A percentile compares a stretch with the other conserved stretches of the same genome.
These are phyloP conservation scores for Trichonephila clavata DNA, from an alignment of 1,140 invertebrate genomes.

Conservation along the genomic window DNA sequence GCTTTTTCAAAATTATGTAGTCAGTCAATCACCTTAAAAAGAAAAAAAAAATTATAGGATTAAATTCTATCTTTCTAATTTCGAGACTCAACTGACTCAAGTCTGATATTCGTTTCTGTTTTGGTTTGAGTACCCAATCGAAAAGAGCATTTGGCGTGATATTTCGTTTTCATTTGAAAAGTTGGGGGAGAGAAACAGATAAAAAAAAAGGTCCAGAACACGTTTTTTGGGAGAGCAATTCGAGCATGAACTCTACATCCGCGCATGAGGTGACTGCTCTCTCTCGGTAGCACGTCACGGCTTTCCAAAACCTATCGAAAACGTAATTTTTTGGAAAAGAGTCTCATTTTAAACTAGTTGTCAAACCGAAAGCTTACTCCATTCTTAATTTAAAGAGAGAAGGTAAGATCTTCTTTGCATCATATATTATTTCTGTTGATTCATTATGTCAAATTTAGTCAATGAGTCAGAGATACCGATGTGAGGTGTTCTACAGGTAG, in stretches of 20 bases:
- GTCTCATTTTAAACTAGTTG: not conserved
- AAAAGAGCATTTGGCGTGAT: constrained; percentile 3
- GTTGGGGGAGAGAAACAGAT: not conserved
- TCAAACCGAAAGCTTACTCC: not conserved
- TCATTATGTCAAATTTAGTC: not conserved
- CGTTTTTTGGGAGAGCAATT: constrained; percentile 61
- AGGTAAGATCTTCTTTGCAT: constrained; percentile 21
- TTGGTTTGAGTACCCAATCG: not conserved
- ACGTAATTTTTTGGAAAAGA: not conserved
- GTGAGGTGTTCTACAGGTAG: not conserved
- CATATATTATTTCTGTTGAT: not conserved
- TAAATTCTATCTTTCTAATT: no score
- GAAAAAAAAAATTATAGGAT: no score
- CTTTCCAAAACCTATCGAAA: not conserved
- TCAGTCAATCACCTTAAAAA: no score
- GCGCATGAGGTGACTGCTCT: constrained; percentile 60
- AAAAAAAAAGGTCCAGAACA: constrained; percentile 34
- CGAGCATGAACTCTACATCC: constrained; percentile 66
- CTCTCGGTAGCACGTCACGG: constrained; percentile 47
- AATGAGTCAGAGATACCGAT: not conserved
- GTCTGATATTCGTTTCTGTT: no score
- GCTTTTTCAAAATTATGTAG: no score
- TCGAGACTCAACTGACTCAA: no score
- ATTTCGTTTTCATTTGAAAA: not conserved
- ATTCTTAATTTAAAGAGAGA: not conserved